A percentile compares a stretch with the other conserved stretches of the same genome.
Conservation (phyloP, 1,140 invertebrate genomes). For the Brachystomella parvula region DNA sequence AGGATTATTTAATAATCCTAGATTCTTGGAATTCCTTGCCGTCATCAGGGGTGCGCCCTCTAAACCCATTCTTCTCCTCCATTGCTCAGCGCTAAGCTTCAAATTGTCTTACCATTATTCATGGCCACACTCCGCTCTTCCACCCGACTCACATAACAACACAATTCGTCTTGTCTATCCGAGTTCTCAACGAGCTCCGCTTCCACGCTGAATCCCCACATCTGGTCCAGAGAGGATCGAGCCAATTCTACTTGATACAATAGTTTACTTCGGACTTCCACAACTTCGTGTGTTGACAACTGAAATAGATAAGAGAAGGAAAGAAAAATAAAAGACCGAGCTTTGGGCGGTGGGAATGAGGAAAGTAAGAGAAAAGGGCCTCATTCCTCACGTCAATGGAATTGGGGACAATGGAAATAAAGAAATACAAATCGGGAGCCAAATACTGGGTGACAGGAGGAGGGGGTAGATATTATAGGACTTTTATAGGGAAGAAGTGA, state of each 20-base stretch:
- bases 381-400: not conserved
- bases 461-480: too few relatives aligned
- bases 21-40: too few relatives aligned
- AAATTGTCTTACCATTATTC: constrained; percentile 71
- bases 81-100: not conserved
- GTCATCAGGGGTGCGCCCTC: too few relatives aligned
- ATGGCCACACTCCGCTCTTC: constrained; percentile 90
- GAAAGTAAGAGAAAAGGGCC: not conserved
- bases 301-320: constrained; percentile 44
- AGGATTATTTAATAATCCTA: too few relatives aligned
- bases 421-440: not conserved
- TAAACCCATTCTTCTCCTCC: not conserved
- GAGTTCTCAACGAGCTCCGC: constrained; percentile 92
- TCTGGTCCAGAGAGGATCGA: constrained; percentile 76
- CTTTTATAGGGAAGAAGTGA: too few relatives aligned
- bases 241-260: constrained; percentile 92
- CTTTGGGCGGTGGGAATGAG: not conserved
- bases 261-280: constrained; percentile 93
- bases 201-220: constrained; percentile 97
- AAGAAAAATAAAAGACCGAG: not conserved
- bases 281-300: constrained; percentile 88
- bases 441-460: not conserved
- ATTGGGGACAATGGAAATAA: not conserved
- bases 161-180: constrained; percentile 89
- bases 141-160: constrained; percentile 90